A percentile compares a stretch with the other conserved stretches of the same genome.
phyloP scores from a whole-genome alignment of 2,888 invertebrate species.

The Ptilodon capucinus region DNA sequence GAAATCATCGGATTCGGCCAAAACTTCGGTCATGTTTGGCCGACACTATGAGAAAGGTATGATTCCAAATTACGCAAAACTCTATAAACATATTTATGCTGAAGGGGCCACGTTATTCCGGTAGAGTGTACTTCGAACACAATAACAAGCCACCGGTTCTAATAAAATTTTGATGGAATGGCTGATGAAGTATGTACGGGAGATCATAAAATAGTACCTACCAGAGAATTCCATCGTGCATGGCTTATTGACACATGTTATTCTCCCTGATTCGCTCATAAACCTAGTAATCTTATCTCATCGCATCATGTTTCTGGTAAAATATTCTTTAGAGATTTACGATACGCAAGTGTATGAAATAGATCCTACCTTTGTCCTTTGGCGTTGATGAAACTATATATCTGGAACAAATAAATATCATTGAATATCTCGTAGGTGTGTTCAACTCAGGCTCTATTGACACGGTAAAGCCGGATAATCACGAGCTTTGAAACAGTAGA shows the following conservation, averaged over 20 bases:
- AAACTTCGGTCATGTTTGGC: too few species aligned
- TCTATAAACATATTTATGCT: slow-evolving; percentile 9
- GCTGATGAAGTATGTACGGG: slow-evolving; percentile 44
- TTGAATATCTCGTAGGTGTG: too few species aligned
- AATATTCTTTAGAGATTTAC: slow-evolving; percentile 35
- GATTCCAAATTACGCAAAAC: neutral
- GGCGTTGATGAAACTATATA: too few species aligned
- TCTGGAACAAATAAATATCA: too few species aligned
- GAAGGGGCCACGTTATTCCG: slow-evolving; percentile 18
- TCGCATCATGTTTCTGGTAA: slow-evolving; percentile 54
- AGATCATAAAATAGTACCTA: slow-evolving; percentile 56
- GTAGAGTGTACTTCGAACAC: slow-evolving; percentile 19
- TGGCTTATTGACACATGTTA: slow-evolving; percentile 68
- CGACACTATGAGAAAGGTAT: too few species aligned
- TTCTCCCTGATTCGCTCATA: slow-evolving; percentile 63
- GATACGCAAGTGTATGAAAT: neutral
- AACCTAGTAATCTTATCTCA: slow-evolving; percentile 62
- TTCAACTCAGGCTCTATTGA: too few species aligned
- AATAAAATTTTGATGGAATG: slow-evolving; percentile 62
- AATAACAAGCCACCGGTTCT: slow-evolving; percentile 36
- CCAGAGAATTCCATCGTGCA: slow-evolving; percentile 53
- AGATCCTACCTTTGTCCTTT: neutral
- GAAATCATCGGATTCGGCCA: too few species aligned
- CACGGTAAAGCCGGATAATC: too few species aligned
- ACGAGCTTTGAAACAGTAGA: too few species aligned